Percentiles rank a stretch among this genome's conserved stretches.
phyloP scores from a whole-genome alignment of 2,888 invertebrate species.

The Spialia ferax region DNA sequence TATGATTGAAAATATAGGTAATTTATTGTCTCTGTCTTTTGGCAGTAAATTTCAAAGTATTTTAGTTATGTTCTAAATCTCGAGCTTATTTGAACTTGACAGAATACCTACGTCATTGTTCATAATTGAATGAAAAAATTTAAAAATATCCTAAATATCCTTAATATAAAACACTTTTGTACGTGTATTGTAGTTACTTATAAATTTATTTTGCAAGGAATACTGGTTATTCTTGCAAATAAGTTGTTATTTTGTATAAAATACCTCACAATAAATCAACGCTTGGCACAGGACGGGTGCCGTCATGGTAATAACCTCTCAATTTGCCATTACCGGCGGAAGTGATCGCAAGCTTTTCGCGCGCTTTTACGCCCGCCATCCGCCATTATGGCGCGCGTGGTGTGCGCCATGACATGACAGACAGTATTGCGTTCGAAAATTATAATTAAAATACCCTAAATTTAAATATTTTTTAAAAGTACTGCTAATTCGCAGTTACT shows the following conservation, averaged over 20 bases:
- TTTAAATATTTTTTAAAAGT: no score
- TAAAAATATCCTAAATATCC: no score
- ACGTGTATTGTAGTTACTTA: no score
- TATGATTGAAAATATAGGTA: no score
- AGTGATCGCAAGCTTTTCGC: conserved; percentile 69
- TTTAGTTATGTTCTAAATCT: no score
- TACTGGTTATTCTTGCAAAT: background rate
- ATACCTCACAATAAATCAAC: conserved; percentile 60
- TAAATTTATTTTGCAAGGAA: background rate
- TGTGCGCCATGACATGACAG: conserved; percentile 14
- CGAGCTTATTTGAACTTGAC: no score
- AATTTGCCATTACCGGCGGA: conserved; percentile 79
- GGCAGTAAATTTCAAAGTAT: no score
- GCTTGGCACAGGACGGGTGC: conserved; percentile 23
- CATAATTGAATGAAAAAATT: no score
- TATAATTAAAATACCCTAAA: background rate
- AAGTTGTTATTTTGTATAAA: background rate
- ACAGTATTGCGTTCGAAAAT: conserved; percentile 7
- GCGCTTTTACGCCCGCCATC: conserved; percentile 60
- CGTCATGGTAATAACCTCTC: conserved; percentile 65
- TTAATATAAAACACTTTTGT: no score
- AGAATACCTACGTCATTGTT: no score
- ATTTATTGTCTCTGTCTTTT: no score
- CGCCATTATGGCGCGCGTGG: conserved; percentile 43
- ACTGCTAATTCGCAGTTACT: no score